Conservation (phyloP, 2,888 invertebrate genomes). For the Liopterus haemorrhoidalis region DNA sequence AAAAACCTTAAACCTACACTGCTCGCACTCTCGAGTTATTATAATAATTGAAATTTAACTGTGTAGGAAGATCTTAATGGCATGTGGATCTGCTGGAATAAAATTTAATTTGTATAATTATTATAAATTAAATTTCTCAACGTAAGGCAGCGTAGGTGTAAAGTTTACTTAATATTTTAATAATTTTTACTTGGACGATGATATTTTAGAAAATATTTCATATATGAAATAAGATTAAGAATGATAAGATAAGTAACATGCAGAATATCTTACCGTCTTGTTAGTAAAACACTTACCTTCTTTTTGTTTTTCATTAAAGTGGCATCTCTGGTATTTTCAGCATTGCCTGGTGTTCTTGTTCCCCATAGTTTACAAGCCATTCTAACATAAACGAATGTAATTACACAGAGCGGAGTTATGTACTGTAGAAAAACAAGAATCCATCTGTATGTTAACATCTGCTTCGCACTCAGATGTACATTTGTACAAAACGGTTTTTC, state of each 20-base stretch:
- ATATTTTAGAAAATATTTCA: too few species aligned
- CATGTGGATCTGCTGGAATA: too few species aligned
- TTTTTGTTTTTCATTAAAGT: conserved; percentile 75
- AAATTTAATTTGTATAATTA: too few species aligned
- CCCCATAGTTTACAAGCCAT: conserved; percentile 79
- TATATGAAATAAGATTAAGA: not conserved
- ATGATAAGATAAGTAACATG: not conserved
- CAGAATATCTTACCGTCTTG: not conserved
- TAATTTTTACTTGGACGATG: too few species aligned
- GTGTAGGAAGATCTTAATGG: too few species aligned
- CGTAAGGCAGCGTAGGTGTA: too few species aligned
- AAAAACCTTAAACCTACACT: too few species aligned
- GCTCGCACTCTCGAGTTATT: too few species aligned
- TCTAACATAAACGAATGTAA: conserved; percentile 74
- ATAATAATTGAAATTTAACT: too few species aligned
- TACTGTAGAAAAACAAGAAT: conserved; percentile 58
- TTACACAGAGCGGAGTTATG: conserved; percentile 72
- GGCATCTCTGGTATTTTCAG: conserved; percentile 71
- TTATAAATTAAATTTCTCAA: too few species aligned
- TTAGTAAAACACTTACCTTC: conserved; percentile 53
- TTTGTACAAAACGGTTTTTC: conserved; percentile 56
- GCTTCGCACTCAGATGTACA: conserved; percentile 51
- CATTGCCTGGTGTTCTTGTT: conserved; percentile 71
- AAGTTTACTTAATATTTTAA: too few species aligned
- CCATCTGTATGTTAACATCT: conserved; percentile 54